Base-by-base conservation (phyloP, 2,113 vertebrate species). In the Gavia stellata region DNA sequence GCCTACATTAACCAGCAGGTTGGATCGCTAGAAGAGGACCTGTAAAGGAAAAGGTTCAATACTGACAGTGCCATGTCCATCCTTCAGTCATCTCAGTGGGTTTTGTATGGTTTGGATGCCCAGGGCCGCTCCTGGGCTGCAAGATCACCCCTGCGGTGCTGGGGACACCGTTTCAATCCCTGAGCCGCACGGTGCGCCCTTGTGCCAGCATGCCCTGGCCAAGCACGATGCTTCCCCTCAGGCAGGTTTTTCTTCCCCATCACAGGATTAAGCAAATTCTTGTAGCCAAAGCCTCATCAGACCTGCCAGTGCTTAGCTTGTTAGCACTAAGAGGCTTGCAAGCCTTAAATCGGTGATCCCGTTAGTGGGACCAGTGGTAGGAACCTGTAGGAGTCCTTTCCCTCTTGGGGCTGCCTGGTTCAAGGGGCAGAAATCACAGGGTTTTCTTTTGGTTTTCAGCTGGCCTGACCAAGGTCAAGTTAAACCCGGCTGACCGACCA, bases 141-240 rank as follows among this genome's bases (percentile, higher is more conserved):
- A 52, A 20, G 34, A 68, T 68, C 38, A 61, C 15, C 10, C 19
- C 33, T 24, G 36, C 0, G 0, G 17, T 15, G 19, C 25, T 36
- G 56, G 16, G 38, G 38, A 42, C 19, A 21, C 7, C 25, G 25
- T 38, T 38, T 65, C 34, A 56, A 14, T 9, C 38, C 12, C 38
- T 3, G 33, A 62, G 31, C 7, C 1, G 0, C 28, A 14, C 1
- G 0, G 24, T 20, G 34, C 2, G 0, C 45, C 34, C 38, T n/a
- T n/a, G 58, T 20, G 44, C 73, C 15, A 3, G 49, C 80, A 50
- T 4, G 6, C 4, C 33, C 40, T 6, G 5, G 9, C 11, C 55
- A n/a, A 58, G 23, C 38, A 15, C 4, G 4, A 38, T 33, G 28
- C 73, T 74, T 68, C 59, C 50, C 28, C 1, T 0, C 36, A 19